Percentiles rank a stretch among this genome's conserved stretches.
Conservation (phyloP, 2,888 invertebrate genomes). For the Andrena camellia region DNA sequence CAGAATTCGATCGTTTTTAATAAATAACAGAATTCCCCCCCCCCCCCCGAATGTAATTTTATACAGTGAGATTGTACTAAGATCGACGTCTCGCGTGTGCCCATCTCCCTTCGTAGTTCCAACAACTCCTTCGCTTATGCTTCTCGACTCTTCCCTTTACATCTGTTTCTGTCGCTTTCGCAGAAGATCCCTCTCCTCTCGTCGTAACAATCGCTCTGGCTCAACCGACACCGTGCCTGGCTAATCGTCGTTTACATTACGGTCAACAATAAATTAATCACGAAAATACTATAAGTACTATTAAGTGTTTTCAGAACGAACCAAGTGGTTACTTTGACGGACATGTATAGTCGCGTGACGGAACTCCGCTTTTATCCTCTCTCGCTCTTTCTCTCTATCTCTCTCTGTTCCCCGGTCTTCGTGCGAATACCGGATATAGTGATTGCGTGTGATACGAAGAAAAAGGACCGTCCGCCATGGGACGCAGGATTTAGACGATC, state of each 20-base stretch:
- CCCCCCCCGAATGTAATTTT: conserved; percentile 62
- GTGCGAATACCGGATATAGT: conserved; percentile 53
- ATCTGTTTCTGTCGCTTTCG: conserved; percentile 23
- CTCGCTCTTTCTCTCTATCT: conserved; percentile 29
- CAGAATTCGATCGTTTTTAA: conserved; percentile 76
- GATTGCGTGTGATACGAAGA: conserved; percentile 49
- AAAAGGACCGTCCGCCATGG: conserved; percentile 35
- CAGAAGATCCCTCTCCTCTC: conserved; percentile 33
- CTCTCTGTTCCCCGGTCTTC: conserved; percentile 31
- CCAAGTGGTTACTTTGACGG: conserved; percentile 54
- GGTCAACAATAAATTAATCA: conserved; percentile 82
- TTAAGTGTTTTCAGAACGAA: conserved; percentile 73
- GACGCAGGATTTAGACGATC: conserved; percentile 44
- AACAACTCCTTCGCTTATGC: background rate
- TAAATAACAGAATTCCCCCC: conserved; percentile 78
- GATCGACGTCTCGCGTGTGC: conserved; percentile 70
- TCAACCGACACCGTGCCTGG: conserved; percentile 12
- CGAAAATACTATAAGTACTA: conserved; percentile 83
- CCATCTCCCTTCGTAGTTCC: conserved; percentile 34
- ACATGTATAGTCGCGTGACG: conserved; percentile 57
- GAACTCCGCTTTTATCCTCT: conserved; percentile 32
- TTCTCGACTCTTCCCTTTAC: conserved; percentile 18
- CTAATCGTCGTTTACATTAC: conserved; percentile 66
- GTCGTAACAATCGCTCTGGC: background rate
- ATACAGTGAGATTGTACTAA: conserved; percentile 75